Conservation (phyloP, 53 echinoderm and acorn worm species). For the Stichopus horrens region DNA sequence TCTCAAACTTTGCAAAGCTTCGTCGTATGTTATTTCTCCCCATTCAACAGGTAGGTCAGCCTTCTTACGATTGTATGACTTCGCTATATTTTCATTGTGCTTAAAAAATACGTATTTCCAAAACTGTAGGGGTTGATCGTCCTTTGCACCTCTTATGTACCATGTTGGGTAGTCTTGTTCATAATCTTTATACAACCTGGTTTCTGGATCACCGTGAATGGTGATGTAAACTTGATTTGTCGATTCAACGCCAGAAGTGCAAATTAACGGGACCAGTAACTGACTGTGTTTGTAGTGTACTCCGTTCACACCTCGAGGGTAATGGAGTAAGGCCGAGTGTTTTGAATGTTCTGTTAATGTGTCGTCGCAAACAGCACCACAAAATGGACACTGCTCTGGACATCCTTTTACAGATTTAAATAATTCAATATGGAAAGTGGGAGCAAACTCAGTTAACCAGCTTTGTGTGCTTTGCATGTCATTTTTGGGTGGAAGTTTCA, state of each 20-base stretch:
- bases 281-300: background rate
- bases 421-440: background rate
- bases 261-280: background rate
- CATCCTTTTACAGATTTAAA: background rate
- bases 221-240: background rate
- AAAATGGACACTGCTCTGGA: no score
- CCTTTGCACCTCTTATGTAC: background rate
- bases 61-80: background rate
- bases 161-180: background rate
- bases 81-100: background rate
- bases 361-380: constrained; percentile 10
- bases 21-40: background rate
- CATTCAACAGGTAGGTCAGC: background rate
- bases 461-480: background rate
- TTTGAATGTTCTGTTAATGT: background rate
- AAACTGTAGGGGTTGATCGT: background rate
- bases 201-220: background rate
- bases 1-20: background rate
- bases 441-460: background rate
- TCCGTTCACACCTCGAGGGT: background rate
- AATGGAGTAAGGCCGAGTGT: background rate
- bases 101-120: background rate
- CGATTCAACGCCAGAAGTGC: background rate
- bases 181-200: background rate
- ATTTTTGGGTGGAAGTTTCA: background rate